These are phyloP conservation scores for Ooceraea biroi DNA, from an alignment of 1,140 invertebrate species.

Conservation along the genomic window DNA sequence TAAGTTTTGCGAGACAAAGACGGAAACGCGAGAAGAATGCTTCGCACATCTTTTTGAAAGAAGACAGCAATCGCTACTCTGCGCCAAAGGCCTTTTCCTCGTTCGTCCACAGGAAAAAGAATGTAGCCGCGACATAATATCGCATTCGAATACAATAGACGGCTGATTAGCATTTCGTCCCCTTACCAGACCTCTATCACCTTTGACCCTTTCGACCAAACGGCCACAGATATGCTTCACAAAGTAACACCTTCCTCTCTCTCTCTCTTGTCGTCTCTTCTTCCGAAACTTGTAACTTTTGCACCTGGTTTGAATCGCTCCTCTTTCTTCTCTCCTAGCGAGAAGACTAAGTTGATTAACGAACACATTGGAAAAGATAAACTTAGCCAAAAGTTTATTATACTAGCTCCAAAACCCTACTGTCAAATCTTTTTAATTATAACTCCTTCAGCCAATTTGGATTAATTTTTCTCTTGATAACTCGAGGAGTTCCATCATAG, in stretches of 20 bases:
- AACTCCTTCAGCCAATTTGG: neutral
- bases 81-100: conserved; percentile 29
- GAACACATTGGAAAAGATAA: conserved; percentile 5
- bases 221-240: conserved; percentile 23
- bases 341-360: conserved; percentile 11
- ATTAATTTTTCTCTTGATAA: neutral
- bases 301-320: conserved; percentile 50
- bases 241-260: conserved; percentile 19
- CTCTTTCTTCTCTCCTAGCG: neutral
- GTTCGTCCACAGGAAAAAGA: conserved; percentile 31
- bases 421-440: neutral
- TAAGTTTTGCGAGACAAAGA: conserved; percentile 4
- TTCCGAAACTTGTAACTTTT: neutral
- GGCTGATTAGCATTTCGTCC: conserved; percentile 71
- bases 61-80: conserved; percentile 23
- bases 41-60: conserved; percentile 20
- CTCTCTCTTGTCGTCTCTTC: neutral
- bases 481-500: neutral
- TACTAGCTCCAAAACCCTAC: neutral
- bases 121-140: conserved; percentile 60
- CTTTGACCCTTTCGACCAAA: conserved; percentile 69
- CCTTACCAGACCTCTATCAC: conserved; percentile 66
- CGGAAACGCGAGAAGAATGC: neutral
- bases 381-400: conserved; percentile 9
- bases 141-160: conserved; percentile 73